A percentile compares a stretch with the other conserved stretches of the same genome.
Conservation (phyloP, 35 echinoderm and acorn worm genomes). For the Ptychodera flava region DNA sequence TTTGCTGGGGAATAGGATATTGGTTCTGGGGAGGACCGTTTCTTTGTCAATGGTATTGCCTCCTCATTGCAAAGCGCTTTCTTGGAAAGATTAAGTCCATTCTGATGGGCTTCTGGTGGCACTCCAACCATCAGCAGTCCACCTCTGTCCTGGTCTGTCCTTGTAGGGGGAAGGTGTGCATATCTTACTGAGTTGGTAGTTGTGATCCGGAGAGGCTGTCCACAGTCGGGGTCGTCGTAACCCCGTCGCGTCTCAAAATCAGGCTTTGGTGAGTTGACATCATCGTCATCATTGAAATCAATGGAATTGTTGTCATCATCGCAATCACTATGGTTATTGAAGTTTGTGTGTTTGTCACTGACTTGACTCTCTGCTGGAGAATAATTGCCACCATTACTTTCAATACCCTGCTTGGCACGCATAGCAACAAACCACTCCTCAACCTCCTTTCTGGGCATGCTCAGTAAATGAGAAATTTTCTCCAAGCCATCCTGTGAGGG, state of each 20-base stretch:
- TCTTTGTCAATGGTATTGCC: background rate
- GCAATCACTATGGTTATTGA: too few species aligned
- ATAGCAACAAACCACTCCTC: conserved; percentile 59
- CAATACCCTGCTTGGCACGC: background rate
- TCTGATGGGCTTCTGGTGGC: background rate
- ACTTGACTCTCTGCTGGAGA: background rate
- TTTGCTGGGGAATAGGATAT: background rate
- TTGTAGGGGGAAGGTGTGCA: background rate
- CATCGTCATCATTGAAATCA: background rate
- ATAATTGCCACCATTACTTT: background rate
- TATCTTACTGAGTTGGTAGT: background rate
- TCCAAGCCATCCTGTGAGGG: conserved; percentile 81
- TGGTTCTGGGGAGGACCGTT: background rate
- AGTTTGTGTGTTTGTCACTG: background rate
- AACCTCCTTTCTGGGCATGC: conserved; percentile 43
- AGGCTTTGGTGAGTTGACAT: background rate
- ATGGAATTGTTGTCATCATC: background rate
- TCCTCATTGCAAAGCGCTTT: background rate
- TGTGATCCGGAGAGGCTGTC: background rate
- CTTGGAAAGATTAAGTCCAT: background rate
- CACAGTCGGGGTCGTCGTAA: background rate
- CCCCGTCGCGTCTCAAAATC: background rate
- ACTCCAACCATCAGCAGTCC: background rate
- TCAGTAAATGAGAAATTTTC: conserved; percentile 81
- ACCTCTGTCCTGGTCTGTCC: background rate